These are phyloP conservation scores for Antheraea assamensis DNA, from an alignment of 2,888 invertebrate species.

Conservation along the genomic window DNA sequence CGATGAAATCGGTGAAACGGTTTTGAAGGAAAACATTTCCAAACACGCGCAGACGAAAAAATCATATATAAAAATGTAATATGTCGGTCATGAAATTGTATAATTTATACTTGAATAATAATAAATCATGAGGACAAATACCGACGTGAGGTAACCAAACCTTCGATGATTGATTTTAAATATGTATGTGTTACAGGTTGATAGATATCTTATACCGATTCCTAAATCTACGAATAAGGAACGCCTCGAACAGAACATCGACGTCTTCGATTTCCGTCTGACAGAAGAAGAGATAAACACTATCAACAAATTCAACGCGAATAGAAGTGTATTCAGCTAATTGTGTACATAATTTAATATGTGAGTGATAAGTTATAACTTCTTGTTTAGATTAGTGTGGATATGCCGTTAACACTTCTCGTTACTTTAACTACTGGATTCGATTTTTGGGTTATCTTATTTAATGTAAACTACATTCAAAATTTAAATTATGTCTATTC, in stretches of 20 bases:
- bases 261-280: conserved; percentile 83
- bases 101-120: not conserved
- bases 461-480: no score
- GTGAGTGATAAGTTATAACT: not conserved
- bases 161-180: not conserved
- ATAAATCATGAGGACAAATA: not conserved
- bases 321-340: conserved; percentile 57
- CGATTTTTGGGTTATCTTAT: no score
- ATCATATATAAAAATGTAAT: no score
- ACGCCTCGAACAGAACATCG: conserved; percentile 81
- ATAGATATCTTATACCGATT: conserved; percentile 82
- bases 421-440: no score
- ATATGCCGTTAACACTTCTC: no score
- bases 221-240: conserved; percentile 84
- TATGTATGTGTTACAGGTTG: conserved; percentile 62
- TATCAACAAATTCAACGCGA: conserved; percentile 77
- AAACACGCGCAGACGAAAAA: no score
- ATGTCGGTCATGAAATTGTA: not conserved
- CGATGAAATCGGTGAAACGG: no score
- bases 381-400: no score
- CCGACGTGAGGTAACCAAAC: not conserved
- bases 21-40: no score
- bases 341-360: not conserved
- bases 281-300: conserved; percentile 75
- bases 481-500: no score